Evolutionary conservation across 1,140 invertebrate genomes (phyloP), one percentile per base, ranked within the genome.

Genomic region (Neodiprion pinetum): DNA sequence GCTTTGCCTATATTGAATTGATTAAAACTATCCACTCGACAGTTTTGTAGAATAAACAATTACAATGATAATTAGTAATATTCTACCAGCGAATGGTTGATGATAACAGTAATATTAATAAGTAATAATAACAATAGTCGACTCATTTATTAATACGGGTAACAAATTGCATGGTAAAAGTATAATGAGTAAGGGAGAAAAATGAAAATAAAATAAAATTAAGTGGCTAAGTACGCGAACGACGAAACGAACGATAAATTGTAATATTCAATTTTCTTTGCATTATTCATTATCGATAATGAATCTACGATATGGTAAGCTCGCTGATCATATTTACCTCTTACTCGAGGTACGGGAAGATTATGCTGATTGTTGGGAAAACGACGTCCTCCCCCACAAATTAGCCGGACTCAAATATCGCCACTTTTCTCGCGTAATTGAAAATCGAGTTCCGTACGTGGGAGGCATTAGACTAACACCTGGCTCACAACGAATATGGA

Each of bases 401-500:
- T 2, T 40, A 40, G 28, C 28, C 28, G 28, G 28, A 40, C 28
- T 40, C 28, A 40, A 40, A 40, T 40, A 40, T 40, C 28, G 28
- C 28, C 28, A 1, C 28, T 40, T 40, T 40, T 40, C 28, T 40
- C 28, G 28, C 28, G 28, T 40, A 40, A 40, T 40, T 40, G 53
- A 17, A 61, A 14, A 61, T 61, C 53, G 53, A 61, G 53, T 61
- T n/a, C 53, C 28, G 17, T 69, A 23, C 67, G 61, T 65, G 61
- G 61, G 28, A 40, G 28, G 28, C 28, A 40, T 40, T 40, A 3
- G 28, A 40, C 28, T 40, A 40, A 40, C 28, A 40, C 28, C 28
- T 40, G 28, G 9, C 53, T 7, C 53, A 17, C 53, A 14, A 14
- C 53, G 53, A 61, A 61, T 17, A 80, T 86, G 86, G 84, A 88